Evolutionary conservation across 1,140 invertebrate genomes (phyloP).

Genomic region (Drosophila orena): DNA sequence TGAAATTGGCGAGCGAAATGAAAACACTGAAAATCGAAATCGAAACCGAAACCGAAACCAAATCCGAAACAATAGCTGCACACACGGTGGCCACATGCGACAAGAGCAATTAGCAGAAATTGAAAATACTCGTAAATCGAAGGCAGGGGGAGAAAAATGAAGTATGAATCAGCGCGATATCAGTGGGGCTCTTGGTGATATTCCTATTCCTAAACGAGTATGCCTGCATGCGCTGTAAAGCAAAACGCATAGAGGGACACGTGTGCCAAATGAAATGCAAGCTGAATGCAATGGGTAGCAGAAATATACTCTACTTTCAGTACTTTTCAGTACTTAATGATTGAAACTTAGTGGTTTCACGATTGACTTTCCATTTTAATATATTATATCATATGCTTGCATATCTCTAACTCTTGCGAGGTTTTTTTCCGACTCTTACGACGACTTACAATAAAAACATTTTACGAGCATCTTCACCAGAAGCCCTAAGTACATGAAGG

Average conservation of each 20-base stretch:
- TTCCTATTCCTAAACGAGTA: not conserved
- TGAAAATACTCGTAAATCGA: not conserved
- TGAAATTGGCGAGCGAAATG: slow-evolving; percentile 21
- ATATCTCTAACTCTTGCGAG: too few relatives aligned
- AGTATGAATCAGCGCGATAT: slow-evolving; percentile 69
- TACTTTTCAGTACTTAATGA: too few relatives aligned
- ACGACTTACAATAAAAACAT: too few relatives aligned
- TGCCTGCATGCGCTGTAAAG: not conserved
- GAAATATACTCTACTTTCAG: too few relatives aligned
- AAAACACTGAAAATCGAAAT: slow-evolving; percentile 25
- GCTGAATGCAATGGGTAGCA: too few relatives aligned
- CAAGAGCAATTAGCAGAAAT: slow-evolving; percentile 38
- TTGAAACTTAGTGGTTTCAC: too few relatives aligned
- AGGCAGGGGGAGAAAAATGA: slow-evolving; percentile 25
- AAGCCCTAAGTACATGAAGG: too few relatives aligned
- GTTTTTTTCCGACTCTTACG: too few relatives aligned
- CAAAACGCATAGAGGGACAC: not conserved
- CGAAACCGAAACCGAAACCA: slow-evolving; percentile 22
- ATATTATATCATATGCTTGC: too few relatives aligned
- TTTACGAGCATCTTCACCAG: too few relatives aligned
- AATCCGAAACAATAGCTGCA: slow-evolving; percentile 37
- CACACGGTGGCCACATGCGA: slow-evolving; percentile 39
- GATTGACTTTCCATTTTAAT: too few relatives aligned
- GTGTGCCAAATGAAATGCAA: too few relatives aligned
- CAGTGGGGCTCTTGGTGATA: slow-evolving; percentile 28